Evolutionary conservation across 2,113 vertebrate genomes (phyloP).

Genomic region (Pterocles orientalis): DNA sequence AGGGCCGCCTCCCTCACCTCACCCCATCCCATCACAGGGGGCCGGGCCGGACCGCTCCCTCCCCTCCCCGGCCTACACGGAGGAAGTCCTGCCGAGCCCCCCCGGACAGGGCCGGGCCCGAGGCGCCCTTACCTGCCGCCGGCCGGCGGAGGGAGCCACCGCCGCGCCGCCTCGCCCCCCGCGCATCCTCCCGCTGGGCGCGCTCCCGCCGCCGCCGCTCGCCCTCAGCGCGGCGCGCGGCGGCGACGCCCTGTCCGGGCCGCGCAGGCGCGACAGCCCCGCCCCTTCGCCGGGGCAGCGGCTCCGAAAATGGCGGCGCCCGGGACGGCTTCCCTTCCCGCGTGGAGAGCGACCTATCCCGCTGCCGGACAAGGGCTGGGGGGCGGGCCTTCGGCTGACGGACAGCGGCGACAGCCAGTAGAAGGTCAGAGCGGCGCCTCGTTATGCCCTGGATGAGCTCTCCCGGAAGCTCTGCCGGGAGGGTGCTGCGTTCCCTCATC

Average conservation of each 20-base stretch:
- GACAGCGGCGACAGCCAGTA: not conserved
- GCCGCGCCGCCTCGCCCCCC: not conserved
- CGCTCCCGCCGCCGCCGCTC: not conserved
- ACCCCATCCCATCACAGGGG: not conserved
- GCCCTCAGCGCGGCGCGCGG: not conserved
- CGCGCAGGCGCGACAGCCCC: not conserved
- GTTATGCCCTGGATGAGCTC: not conserved
- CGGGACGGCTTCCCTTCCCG: rapidly evolving
- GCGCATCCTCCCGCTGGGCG: not conserved
- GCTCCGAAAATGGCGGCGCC: not conserved
- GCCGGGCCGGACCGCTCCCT: not conserved
- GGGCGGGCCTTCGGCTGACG: rapidly evolving
- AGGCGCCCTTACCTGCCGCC: not conserved
- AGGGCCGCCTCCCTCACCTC: not conserved
- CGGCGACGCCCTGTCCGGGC: not conserved
- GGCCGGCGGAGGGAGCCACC: not conserved
- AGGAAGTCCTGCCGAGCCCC: not conserved
- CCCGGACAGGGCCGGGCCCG: not conserved
- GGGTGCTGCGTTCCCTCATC: too few species aligned
- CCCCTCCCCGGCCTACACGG: not conserved
- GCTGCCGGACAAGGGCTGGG: rapidly evolving
- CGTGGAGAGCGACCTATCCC: rapidly evolving
- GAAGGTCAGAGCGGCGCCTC: rapidly evolving
- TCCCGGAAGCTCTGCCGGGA: rapidly evolving
- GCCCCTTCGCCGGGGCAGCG: not conserved